These are phyloP conservation scores for Stenchaetothrips biformis DNA, from an alignment of 2,888 invertebrate genomes.

Conservation along the genomic window DNA sequence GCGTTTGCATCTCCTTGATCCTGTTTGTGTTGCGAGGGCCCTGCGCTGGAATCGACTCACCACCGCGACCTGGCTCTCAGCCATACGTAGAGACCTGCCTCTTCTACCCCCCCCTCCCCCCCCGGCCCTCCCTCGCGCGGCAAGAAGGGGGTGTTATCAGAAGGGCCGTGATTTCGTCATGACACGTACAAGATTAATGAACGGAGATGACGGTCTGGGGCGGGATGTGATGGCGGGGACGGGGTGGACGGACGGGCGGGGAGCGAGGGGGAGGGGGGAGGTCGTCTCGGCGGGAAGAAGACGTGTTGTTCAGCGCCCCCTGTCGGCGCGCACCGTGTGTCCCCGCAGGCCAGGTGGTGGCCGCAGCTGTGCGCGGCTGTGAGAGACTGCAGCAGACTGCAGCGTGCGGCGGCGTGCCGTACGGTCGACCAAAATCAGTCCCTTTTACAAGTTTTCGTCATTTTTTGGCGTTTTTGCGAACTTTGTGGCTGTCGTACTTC, in stretches of 20 bases:
- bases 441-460: no score
- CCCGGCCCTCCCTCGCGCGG: not conserved
- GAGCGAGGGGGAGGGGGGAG: not conserved
- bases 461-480: no score
- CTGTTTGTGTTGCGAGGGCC: not conserved
- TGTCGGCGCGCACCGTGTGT: no score
- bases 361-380: no score
- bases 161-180: conserved; percentile 4
- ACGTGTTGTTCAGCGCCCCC: no score
- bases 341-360: no score
- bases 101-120: not conserved
- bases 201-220: not conserved
- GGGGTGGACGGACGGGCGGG: not conserved
- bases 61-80: conserved; percentile 7
- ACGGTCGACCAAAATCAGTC: no score
- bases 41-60: not conserved
- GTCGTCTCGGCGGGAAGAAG: no score
- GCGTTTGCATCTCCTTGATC: not conserved
- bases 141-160: conserved; percentile 7
- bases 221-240: not conserved
- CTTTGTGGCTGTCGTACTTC: no score
- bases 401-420: no score
- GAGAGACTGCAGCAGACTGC: no score
- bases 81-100: not conserved
- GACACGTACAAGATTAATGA: conserved; percentile 23